Evolutionary conservation across 2,113 vertebrate genomes (phyloP).

Genomic region (Phocoena phocoena): DNA sequence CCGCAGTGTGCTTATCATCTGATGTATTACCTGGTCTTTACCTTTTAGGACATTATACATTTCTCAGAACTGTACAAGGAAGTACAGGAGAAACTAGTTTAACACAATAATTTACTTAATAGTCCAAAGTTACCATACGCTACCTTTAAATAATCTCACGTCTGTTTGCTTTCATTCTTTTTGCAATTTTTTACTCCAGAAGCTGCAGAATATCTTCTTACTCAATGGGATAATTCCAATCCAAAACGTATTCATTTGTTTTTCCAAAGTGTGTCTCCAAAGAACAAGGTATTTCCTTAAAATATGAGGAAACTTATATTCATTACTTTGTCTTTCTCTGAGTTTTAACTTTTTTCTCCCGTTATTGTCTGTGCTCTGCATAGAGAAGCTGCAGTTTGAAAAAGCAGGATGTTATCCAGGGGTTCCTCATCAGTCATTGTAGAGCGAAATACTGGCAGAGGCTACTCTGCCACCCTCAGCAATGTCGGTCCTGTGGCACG

Average conservation of each 20-base stretch:
- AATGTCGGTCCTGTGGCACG: rapidly evolving
- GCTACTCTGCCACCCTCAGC: background rate
- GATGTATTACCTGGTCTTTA: background rate
- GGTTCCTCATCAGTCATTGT: background rate
- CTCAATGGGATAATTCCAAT: background rate
- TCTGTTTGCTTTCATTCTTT: background rate
- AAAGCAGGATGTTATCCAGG: background rate
- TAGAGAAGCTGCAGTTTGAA: background rate
- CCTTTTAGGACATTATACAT: background rate
- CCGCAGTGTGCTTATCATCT: background rate
- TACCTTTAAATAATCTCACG: background rate
- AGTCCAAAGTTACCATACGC: background rate
- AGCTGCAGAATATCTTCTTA: background rate
- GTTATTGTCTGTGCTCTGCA: background rate
- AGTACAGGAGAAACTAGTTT: background rate
- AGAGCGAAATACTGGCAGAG: background rate
- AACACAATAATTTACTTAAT: background rate
- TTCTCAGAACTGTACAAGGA: background rate
- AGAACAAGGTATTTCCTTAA: constrained; percentile 21
- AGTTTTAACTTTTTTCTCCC: background rate
- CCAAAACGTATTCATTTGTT: background rate
- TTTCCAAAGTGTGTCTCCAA: background rate
- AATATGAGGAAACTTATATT: background rate
- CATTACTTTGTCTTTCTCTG: background rate
- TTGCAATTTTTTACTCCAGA: background rate